Base-by-base conservation (phyloP, 2,113 vertebrate species). In the Pungitius pungitius region DNA sequence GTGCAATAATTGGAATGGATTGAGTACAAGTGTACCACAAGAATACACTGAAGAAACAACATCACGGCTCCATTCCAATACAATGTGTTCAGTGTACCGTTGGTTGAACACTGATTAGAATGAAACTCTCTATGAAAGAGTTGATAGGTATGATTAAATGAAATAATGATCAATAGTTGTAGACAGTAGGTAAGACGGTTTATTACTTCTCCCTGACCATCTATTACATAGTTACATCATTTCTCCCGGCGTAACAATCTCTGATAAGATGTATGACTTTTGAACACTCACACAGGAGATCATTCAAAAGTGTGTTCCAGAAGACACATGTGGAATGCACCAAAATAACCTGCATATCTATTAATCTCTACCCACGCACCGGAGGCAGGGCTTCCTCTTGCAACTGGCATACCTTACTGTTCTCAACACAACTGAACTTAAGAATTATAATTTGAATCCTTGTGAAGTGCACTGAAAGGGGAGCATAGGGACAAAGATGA, bases 341-440 rank as follows among this genome's bases (percentile, higher is more conserved):
- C 82, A 82, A 76, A 88, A 80, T 73, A 80, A 74, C 71, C 56
- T 79, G 70, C 59, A 75, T 55, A 77, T 82, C 69, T 83, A 85
- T 83, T 83, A 85, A 85, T 83, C 52, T 84, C 75, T 64, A 26
- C 66, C 83, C 78, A 85, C 69, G 39, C 68, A 63, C 30, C 43
- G 55, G 52, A 75, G 65, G 60, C 65, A 84, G 69, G 70, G 78
- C 68, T 84, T 81, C 74, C 83, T 84, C 79, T 82, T 84, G 82
- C 68, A 82, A 57, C 82, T 59, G 81, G 79, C 74, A 82, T 71
- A 84, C 81, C 58, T 89, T 77, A 72, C 75, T 75, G 65, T 80
- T 82, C 75, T 81, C 59, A 55, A 12, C 17, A 80, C 45, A 77
- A 81, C 47, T 77, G 57, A 89, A 78, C 57, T 59, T 33, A 51